Percentiles rank a stretch among this genome's conserved stretches.
Evolutionary conservation across 2,888 invertebrate species (phyloP).

Genomic region (Lepidocyrtinus sp.): DNA sequence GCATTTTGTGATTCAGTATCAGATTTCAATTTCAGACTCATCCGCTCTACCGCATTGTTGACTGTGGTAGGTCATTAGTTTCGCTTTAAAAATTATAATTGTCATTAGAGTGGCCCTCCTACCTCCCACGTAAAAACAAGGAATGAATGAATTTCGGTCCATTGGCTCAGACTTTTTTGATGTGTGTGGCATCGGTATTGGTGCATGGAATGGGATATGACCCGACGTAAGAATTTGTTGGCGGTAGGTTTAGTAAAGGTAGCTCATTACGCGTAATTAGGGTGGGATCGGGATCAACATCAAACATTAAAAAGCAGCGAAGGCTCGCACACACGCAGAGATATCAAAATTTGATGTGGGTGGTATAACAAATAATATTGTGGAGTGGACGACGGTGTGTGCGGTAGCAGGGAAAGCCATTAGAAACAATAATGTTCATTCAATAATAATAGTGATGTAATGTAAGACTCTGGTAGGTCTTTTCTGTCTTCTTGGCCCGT

Average conservation of each 20-base stretch:
- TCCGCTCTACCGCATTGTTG: neutral
- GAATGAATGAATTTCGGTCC: constrained; percentile 13
- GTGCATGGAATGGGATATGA: no score
- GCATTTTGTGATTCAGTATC: neutral
- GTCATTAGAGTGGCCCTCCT: neutral
- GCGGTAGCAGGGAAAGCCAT: constrained; percentile 28
- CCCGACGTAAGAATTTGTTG: no score
- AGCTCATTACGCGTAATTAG: constrained; percentile 8
- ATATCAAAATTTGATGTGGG: constrained; percentile 30
- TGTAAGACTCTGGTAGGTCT: neutral
- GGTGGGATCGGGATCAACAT: neutral
- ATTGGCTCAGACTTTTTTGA: neutral
- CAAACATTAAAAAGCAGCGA: neutral
- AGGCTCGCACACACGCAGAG: neutral
- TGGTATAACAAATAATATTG: constrained; percentile 3
- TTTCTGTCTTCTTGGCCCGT: neutral
- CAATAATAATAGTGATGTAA: no score
- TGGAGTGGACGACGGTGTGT: constrained; percentile 28
- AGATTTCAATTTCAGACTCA: neutral
- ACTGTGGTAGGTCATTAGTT: constrained; percentile 42
- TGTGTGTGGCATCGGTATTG: constrained; percentile 21
- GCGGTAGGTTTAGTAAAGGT: neutral
- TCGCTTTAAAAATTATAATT: constrained; percentile 6
- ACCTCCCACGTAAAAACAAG: neutral
- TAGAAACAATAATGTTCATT: constrained; percentile 18